Conservation (phyloP, 2,888 invertebrate species). For the Cecidostiba fungosa region DNA sequence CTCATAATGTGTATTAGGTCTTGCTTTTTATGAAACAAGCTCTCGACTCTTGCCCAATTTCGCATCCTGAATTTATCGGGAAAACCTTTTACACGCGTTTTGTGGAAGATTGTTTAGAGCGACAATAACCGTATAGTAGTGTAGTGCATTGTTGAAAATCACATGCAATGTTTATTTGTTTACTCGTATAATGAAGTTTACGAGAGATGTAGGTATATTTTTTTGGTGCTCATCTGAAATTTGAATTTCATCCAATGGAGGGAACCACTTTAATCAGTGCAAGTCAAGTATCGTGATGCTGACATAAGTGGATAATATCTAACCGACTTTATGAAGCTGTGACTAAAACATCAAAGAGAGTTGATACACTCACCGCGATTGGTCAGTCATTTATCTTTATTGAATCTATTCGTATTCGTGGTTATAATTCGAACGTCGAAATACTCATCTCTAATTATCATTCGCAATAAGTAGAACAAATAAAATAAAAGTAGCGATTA, state of each 20-base stretch:
- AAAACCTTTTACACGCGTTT: not conserved
- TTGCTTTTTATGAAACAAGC: not conserved
- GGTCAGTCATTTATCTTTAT: too few relatives aligned
- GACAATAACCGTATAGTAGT: not conserved
- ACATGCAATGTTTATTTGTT: too few relatives aligned
- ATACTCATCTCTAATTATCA: too few relatives aligned
- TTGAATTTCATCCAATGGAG: not conserved
- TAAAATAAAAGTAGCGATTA: constrained; percentile 52
- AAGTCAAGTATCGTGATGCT: not conserved
- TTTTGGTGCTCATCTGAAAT: not conserved
- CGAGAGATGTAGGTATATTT: too few relatives aligned
- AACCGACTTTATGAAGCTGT: not conserved
- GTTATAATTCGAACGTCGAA: too few relatives aligned
- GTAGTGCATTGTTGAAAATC: too few relatives aligned
- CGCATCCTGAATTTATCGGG: not conserved
- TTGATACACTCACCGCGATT: not conserved
- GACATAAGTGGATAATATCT: not conserved
- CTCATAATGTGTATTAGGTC: not conserved
- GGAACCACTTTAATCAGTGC: not conserved
- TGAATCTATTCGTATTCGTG: not conserved
- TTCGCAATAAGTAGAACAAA: constrained; percentile 19
- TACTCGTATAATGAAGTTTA: too few relatives aligned
- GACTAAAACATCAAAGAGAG: not conserved
- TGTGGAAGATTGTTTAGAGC: not conserved
- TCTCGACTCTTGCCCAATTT: not conserved